phyloP scores from a whole-genome alignment of 2,113 vertebrate species.

The Stegostoma tigrinum region DNA sequence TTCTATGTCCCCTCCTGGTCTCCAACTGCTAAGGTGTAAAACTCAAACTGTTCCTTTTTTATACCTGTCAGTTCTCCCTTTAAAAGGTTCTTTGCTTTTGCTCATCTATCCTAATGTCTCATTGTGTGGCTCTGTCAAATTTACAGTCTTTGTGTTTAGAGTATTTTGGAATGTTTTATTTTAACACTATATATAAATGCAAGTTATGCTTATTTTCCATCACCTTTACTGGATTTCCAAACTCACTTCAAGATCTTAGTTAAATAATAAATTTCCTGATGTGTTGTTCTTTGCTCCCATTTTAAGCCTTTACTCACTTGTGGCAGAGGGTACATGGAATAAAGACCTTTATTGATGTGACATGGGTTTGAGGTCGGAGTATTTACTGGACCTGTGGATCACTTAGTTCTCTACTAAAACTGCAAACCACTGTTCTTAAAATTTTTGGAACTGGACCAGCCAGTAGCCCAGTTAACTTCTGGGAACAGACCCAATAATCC shows the following conservation, averaged over 20 bases:
- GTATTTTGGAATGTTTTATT: too few relatives aligned
- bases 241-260: background rate
- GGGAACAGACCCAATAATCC: too few relatives aligned
- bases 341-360: background rate
- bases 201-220: background rate
- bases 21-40: background rate
- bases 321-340: background rate
- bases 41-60: background rate
- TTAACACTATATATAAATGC: too few relatives aligned
- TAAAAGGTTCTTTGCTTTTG: background rate
- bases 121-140: too few relatives aligned
- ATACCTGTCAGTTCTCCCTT: background rate
- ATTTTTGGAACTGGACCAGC: background rate
- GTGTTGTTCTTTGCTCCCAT: background rate
- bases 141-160: too few relatives aligned
- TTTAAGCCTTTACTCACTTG: background rate
- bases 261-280: background rate
- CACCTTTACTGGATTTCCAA: background rate
- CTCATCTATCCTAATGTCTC: background rate
- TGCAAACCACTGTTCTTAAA: background rate
- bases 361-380: background rate
- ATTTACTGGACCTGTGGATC: background rate
- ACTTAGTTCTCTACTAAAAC: background rate
- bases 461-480: background rate
- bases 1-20: background rate